Conservation (phyloP, 2,113 vertebrate genomes). For the Mormoops blainvillei region DNA sequence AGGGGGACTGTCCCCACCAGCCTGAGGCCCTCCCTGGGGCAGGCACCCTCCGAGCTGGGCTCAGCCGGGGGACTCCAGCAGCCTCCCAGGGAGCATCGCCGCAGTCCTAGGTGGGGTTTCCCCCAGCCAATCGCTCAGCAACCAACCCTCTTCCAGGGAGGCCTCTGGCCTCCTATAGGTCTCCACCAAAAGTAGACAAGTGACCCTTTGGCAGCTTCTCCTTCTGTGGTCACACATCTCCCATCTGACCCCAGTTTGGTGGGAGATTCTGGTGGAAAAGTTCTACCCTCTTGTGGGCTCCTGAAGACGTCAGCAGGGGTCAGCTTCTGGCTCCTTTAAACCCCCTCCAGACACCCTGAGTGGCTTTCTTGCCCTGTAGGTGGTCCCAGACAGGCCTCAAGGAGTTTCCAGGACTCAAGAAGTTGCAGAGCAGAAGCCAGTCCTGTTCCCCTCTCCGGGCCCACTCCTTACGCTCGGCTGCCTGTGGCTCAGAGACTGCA, state of each 20-base stretch:
- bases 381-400: not conserved
- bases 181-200: not conserved
- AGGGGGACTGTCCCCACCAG: not conserved
- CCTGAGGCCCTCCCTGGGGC: not conserved
- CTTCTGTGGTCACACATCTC: not conserved
- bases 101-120: not conserved
- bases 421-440: not conserved
- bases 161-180: not conserved
- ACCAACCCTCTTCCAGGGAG: not conserved
- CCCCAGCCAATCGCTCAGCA: not conserved
- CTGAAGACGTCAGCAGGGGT: not conserved
- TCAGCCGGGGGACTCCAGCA: fast-evolving
- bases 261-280: not conserved
- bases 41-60: not conserved
- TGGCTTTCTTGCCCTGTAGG: too few relatives aligned
- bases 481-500: not conserved
- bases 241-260: not conserved
- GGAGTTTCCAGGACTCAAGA: not conserved
- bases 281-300: not conserved
- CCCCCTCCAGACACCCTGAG: not conserved
- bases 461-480: not conserved
- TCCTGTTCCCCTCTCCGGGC: not conserved
- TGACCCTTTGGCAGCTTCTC: not conserved
- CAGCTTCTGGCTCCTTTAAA: not conserved
- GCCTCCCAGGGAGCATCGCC: not conserved